A percentile compares a stretch with the other conserved stretches of the same genome.
phyloP scores from a whole-genome alignment of 2,888 invertebrate species.

The Aphidius colemani region DNA sequence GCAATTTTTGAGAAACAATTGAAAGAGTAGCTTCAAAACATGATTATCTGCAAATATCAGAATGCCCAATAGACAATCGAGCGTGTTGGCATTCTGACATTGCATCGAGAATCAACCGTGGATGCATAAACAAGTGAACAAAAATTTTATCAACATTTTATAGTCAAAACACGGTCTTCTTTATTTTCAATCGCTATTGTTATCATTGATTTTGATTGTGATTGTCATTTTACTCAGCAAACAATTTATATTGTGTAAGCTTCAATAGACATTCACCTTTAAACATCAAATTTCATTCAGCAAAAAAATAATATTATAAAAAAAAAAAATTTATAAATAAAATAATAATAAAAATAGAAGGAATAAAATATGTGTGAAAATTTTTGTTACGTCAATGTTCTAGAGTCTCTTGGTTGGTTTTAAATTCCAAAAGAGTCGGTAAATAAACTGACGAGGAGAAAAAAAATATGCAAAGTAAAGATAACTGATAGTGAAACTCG shows the following conservation, averaged over 20 bases:
- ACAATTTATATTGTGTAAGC: slow-evolving; percentile 38
- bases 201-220: slow-evolving; percentile 35
- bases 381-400: slow-evolving; percentile 27
- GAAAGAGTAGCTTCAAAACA: too few relatives aligned
- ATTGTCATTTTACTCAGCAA: too few relatives aligned
- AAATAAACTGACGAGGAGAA: slow-evolving; percentile 6
- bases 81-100: slow-evolving; percentile 55
- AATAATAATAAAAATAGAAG: neutral
- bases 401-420: slow-evolving; percentile 24
- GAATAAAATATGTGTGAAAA: slow-evolving; percentile 17
- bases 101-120: slow-evolving; percentile 57
- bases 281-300: slow-evolving; percentile 8
- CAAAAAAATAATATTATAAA: too few relatives aligned
- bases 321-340: too few relatives aligned
- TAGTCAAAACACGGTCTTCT: slow-evolving; percentile 49
- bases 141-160: slow-evolving; percentile 36
- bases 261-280: neutral
- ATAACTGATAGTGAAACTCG: slow-evolving; percentile 18
- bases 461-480: slow-evolving; percentile 14
- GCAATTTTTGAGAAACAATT: too few relatives aligned
- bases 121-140: slow-evolving; percentile 48
- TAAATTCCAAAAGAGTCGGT: slow-evolving; percentile 23
- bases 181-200: slow-evolving; percentile 46
- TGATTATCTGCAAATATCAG: too few relatives aligned
- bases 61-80: slow-evolving; percentile 3